These are phyloP conservation scores for Phyllotis vaccarum DNA, from an alignment of 2,797 vertebrate genomes.

Conservation along the genomic window DNA sequence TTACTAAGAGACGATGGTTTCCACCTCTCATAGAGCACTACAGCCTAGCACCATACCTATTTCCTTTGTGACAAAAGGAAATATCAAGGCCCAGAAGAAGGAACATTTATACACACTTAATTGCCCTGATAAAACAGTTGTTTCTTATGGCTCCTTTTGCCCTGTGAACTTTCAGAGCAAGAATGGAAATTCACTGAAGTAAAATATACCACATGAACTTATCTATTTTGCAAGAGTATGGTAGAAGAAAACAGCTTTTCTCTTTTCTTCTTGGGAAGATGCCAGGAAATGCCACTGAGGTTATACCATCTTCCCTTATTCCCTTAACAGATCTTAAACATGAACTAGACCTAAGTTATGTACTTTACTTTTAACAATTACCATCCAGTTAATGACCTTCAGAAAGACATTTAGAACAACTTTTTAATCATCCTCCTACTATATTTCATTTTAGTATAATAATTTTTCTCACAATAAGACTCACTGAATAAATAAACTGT, in stretches of 20 bases:
- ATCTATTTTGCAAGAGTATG: conserved; percentile 29
- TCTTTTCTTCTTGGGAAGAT: conserved; percentile 21
- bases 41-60: not conserved
- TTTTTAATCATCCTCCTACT: conserved; percentile 8
- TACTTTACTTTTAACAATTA: conserved; percentile 41
- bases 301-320: conserved; percentile 13
- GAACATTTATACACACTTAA: not conserved
- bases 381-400: conserved; percentile 52
- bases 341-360: conserved; percentile 26
- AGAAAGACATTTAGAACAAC: conserved; percentile 26
- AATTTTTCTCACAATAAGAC: conserved; percentile 51
- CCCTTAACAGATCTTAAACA: conserved; percentile 37
- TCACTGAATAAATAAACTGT: conserved; percentile 45
- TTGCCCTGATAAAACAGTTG: not conserved
- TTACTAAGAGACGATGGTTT: not conserved
- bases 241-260: not conserved
- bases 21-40: not conserved
- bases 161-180: not conserved
- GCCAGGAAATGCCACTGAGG: conserved; percentile 30
- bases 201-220: not conserved
- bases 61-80: not conserved
- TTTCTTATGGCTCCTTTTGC: conserved; percentile 13
- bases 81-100: not conserved
- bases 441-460: conserved; percentile 40
- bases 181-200: not conserved